Evolutionary conservation across 2,888 invertebrate species (phyloP).

Genomic region (Scrobipalpa costella): DNA sequence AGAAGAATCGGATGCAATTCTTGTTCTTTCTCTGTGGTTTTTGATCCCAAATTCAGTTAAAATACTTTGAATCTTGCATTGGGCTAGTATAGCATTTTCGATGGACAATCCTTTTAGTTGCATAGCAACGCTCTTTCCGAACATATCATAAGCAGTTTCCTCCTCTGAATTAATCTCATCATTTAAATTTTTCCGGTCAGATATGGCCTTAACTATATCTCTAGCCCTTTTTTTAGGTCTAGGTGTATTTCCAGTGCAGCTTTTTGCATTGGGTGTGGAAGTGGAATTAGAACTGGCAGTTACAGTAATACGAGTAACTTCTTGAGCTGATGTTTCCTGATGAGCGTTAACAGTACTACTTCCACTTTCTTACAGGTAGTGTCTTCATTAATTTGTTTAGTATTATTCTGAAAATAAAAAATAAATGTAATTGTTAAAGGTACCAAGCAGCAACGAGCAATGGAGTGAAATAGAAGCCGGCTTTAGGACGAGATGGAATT

Average conservation of each 20-base stretch:
- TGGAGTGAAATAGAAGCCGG: conserved; percentile 26
- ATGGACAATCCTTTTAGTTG: neutral
- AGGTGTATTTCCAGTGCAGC: conserved; percentile 10
- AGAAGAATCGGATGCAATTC: neutral
- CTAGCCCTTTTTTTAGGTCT: conserved; percentile 24
- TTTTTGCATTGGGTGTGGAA: conserved; percentile 1
- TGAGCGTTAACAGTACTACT: no score
- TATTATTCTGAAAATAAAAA: no score
- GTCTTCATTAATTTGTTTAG: no score
- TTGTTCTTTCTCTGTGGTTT: neutral
- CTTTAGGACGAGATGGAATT: conserved; percentile 11
- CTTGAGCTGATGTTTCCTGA: neutral
- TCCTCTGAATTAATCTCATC: neutral
- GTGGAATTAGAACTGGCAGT: neutral
- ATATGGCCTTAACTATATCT: conserved; percentile 20
- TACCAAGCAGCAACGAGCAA: neutral
- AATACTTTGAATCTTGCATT: neutral
- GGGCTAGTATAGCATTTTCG: neutral
- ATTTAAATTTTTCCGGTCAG: conserved; percentile 11
- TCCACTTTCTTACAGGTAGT: no score
- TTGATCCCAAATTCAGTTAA: neutral
- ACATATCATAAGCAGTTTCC: neutral
- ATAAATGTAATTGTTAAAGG: neutral
- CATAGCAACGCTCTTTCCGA: neutral
- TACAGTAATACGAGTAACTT: neutral